Conservation (phyloP, 2,797 vertebrate species). For the Sarcophilus harrisii region DNA sequence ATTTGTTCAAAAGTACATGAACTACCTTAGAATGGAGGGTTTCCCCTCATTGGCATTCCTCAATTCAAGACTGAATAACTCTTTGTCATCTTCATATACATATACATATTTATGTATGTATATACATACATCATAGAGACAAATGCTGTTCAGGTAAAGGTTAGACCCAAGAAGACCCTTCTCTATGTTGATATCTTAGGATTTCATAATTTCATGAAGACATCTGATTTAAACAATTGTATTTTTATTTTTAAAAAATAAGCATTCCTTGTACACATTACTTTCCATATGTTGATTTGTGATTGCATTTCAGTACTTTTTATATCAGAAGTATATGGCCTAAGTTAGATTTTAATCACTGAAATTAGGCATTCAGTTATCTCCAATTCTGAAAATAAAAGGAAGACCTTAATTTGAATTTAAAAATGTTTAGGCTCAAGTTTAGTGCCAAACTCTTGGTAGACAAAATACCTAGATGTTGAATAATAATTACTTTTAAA, state of each 20-base stretch:
- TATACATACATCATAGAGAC: not conserved
- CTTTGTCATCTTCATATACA: not conserved
- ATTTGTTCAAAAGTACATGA: not conserved
- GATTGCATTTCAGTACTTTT: not conserved
- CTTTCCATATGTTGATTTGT: not conserved
- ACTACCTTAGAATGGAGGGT: not conserved
- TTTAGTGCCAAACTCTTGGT: conserved; percentile 51
- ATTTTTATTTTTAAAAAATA: not conserved
- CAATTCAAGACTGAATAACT: not conserved
- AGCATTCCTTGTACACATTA: not conserved
- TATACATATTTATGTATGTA: no score
- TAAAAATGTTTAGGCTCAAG: conserved; percentile 60
- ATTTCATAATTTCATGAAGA: not conserved
- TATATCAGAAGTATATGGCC: not conserved
- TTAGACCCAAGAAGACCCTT: not conserved
- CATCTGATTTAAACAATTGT: not conserved
- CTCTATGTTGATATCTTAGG: not conserved
- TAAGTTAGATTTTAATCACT: not conserved
- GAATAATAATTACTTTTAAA: conserved; percentile 71
- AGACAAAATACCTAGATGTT: conserved; percentile 70
- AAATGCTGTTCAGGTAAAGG: not conserved
- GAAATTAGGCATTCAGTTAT: not conserved
- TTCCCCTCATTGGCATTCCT: not conserved
- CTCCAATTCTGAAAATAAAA: not conserved
- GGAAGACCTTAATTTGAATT: not conserved